These are phyloP conservation scores for Agrotis clavis DNA, from an alignment of 2,888 invertebrate genomes.

Conservation along the genomic window DNA sequence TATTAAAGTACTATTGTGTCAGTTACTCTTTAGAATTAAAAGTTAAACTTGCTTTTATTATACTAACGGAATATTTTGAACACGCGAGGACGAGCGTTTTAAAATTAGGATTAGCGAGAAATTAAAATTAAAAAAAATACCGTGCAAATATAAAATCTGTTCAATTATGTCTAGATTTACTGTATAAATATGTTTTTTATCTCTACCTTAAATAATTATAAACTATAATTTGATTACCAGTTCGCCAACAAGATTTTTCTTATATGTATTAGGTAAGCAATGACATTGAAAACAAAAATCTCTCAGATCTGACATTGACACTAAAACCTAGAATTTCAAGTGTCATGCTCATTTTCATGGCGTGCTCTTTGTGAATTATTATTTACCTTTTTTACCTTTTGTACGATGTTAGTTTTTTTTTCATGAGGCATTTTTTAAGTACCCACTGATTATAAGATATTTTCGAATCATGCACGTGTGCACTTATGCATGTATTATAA, in stretches of 20 bases:
- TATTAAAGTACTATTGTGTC: constrained; percentile 6
- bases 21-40: constrained; percentile 1
- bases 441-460: too few relatives aligned
- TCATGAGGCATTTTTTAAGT: too few relatives aligned
- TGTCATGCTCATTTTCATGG: constrained; percentile 10
- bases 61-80: neutral
- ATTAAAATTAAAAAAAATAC: too few relatives aligned
- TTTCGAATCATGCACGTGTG: too few relatives aligned
- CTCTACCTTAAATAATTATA: neutral
- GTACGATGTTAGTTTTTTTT: neutral
- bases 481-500: too few relatives aligned
- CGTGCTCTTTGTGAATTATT: neutral
- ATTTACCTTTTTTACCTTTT: too few relatives aligned
- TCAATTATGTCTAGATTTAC: neutral
- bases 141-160: neutral
- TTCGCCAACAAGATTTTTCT: constrained; percentile 16
- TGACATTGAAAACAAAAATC: constrained; percentile 46
- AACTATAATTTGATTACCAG: neutral
- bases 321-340: constrained; percentile 38
- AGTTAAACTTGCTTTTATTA: constrained; percentile 5
- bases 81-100: too few relatives aligned
- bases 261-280: constrained; percentile 7
- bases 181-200: neutral
- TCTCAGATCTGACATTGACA: constrained; percentile 43
- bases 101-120: too few relatives aligned